phyloP scores from a whole-genome alignment of 2,888 invertebrate species.

The Drosophila hamatofila region DNA sequence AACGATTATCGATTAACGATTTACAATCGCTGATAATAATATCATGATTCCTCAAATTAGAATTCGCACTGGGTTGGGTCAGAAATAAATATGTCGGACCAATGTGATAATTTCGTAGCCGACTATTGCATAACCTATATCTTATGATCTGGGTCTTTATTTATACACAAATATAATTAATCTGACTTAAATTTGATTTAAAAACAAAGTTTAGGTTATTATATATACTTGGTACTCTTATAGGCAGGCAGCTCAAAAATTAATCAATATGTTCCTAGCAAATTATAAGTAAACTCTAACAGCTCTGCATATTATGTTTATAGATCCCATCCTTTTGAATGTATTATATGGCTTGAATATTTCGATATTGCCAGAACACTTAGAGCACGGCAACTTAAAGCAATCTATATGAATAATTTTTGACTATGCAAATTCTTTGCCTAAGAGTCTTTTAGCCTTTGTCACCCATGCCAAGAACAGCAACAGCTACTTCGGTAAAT shows the following conservation, averaged over 20 bases:
- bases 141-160: not conserved
- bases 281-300: too few relatives aligned
- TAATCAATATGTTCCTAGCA: too few relatives aligned
- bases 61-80: constrained; percentile 18
- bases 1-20: constrained; percentile 69
- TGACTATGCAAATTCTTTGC: not conserved
- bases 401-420: not conserved
- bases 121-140: not conserved
- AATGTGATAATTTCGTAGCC: not conserved
- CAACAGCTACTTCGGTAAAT: not conserved
- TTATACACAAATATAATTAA: not conserved
- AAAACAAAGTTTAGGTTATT: too few relatives aligned
- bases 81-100: not conserved
- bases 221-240: not conserved
- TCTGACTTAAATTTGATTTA: not conserved
- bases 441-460: not conserved
- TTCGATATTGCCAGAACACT: not conserved
- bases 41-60: constrained; percentile 48
- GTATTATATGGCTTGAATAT: not conserved
- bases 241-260: not conserved
- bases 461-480: not conserved
- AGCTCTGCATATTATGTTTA: not conserved
- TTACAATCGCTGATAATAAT: constrained; percentile 42
- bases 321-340: not conserved
- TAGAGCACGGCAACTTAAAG: not conserved